Conservation (phyloP, 2,113 vertebrate species). For the Lontra canadensis region DNA sequence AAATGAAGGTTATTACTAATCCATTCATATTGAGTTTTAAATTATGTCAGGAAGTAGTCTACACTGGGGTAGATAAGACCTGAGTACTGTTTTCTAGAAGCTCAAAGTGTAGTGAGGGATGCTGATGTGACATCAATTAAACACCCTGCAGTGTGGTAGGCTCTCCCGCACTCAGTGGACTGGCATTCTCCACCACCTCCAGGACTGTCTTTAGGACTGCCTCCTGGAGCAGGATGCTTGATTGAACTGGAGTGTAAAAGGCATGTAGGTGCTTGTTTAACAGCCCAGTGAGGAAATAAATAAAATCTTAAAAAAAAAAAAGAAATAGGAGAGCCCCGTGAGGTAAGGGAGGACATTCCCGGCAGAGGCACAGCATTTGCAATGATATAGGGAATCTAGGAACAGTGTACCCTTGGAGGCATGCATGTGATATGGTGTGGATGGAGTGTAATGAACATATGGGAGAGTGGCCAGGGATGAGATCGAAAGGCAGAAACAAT, state of each 20-base stretch:
- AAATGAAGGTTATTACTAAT: neutral
- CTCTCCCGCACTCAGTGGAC: neutral
- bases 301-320: no score
- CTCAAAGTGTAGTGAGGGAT: neutral
- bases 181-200: neutral
- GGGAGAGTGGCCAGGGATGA: neutral
- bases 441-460: neutral
- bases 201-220: neutral
- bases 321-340: neutral
- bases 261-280: neutral
- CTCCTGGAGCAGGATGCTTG: neutral
- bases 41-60: neutral
- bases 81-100: neutral
- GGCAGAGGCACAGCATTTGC: neutral
- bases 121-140: neutral
- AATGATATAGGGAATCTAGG: neutral
- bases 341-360: neutral
- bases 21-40: constrained; percentile 5
- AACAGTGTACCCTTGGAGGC: neutral
- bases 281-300: neutral
- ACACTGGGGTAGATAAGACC: neutral
- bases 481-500: neutral
- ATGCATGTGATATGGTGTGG: neutral
- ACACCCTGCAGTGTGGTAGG: neutral
- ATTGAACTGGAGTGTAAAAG: neutral